phyloP scores from a whole-genome alignment of 2,888 invertebrate genomes.

The Eristalinus sepulchralis region DNA sequence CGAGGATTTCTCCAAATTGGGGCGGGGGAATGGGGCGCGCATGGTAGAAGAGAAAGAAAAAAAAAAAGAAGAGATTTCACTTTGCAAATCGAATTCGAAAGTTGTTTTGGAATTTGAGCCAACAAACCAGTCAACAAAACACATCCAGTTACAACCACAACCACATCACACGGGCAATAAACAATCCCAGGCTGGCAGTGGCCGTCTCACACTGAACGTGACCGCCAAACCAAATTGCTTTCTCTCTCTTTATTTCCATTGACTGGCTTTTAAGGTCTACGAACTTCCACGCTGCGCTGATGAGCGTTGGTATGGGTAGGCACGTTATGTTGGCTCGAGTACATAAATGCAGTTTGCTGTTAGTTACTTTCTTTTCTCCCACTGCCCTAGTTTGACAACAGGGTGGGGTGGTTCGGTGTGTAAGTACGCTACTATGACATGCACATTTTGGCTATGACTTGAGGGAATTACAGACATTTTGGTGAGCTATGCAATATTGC shows the following conservation, averaged over 20 bases:
- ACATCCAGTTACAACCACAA: conserved; percentile 7
- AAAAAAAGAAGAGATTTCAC: conserved; percentile 47
- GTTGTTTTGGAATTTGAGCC: conserved; percentile 67
- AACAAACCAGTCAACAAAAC: conserved; percentile 16
- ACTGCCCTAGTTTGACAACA: conserved; percentile 57
- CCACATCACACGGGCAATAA: conserved; percentile 3
- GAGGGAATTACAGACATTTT: not conserved
- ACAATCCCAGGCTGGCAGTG: conserved; percentile 9
- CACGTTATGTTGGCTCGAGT: not conserved
- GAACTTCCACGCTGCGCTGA: conserved; percentile 39
- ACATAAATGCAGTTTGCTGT: not conserved
- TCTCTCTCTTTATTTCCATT: conserved; percentile 64
- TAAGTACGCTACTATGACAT: not conserved
- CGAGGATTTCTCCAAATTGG: conserved; percentile 49
- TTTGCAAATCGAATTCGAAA: conserved; percentile 65
- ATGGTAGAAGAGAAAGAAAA: not conserved
- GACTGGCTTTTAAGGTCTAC: conserved; percentile 68
- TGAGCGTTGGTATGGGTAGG: not conserved
- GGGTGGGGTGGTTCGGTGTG: conserved; percentile 8
- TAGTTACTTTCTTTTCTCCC: conserved; percentile 53
- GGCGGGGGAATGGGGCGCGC: conserved; percentile 51
- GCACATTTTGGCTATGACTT: not conserved
- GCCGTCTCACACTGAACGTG: conserved; percentile 58
- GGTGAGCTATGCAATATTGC: conserved; percentile 1
- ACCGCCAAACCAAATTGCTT: conserved; percentile 68